Conservation (phyloP, 2,797 vertebrate genomes). For the Ctenochaetus hawaiiensis region DNA sequence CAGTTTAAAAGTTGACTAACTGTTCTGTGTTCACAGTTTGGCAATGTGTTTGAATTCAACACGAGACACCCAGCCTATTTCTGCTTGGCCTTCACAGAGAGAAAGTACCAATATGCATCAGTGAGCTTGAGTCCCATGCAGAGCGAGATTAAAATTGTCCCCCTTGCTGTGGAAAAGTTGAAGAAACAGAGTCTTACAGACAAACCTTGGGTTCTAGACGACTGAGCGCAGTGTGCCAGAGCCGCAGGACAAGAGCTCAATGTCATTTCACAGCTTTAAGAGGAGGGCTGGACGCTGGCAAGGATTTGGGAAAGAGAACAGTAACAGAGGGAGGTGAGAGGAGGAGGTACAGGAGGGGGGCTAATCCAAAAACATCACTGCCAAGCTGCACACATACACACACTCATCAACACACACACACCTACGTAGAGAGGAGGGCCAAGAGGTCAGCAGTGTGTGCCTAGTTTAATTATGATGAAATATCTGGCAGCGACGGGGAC, state of each 20-base stretch:
- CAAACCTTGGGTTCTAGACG: conserved; percentile 45
- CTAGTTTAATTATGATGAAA: conserved; percentile 65
- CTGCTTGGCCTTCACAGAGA: conserved; percentile 3
- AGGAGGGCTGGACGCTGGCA: conserved; percentile 39
- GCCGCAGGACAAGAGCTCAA: conserved; percentile 57
- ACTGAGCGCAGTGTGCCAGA: conserved; percentile 50
- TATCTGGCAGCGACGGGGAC: conserved; percentile 61
- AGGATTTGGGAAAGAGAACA: conserved; percentile 41
- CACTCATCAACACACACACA: conserved; percentile 12
- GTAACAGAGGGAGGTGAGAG: conserved; percentile 29
- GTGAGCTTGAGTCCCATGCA: conserved; percentile 31
- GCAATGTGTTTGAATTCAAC: conserved; percentile 16
- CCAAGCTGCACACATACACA: conserved; percentile 23
- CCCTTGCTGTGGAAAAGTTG: conserved; percentile 51
- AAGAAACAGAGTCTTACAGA: conserved; percentile 49
- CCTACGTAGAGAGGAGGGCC: conserved; percentile 19
- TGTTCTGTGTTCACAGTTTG: conserved; percentile 6
- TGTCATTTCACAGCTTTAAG: conserved; percentile 65
- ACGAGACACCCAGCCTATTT: conserved; percentile 22
- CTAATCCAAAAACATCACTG: conserved; percentile 37
- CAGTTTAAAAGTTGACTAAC: conserved; percentile 26
- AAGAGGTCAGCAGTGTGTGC: conserved; percentile 46
- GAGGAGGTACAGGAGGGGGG: not conserved
- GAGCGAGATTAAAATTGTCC: conserved; percentile 44
- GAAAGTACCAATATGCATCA: conserved; percentile 38